Evolutionary conservation across 2,113 vertebrate species (phyloP).

Genomic region (Salvelinus namaycush): DNA sequence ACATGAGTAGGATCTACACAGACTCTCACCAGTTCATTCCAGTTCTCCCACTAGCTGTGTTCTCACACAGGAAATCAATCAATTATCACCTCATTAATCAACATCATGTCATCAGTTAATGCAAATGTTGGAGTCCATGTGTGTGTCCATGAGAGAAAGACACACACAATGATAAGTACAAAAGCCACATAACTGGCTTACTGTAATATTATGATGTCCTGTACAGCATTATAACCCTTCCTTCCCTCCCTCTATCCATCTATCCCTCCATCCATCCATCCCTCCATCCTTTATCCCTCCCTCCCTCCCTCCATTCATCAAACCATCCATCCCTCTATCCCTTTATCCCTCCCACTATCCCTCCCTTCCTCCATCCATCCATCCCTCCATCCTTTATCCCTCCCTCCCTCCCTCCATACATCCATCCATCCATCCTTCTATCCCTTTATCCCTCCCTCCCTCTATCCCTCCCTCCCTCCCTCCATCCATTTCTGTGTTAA

Average conservation of each 20-base stretch:
- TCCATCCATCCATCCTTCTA: neutral
- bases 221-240: no score
- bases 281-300: no score
- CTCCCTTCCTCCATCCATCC: no score
- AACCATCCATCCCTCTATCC: conserved; percentile 14
- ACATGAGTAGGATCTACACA: conserved; percentile 23
- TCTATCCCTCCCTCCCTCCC: no score
- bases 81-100: neutral
- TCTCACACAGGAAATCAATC: neutral
- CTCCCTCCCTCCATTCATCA: neutral
- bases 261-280: neutral
- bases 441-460: neutral
- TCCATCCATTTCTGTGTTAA: conserved; percentile 7
- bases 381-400: no score
- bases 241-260: neutral
- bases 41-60: neutral
- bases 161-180: neutral
- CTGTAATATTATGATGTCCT: neutral
- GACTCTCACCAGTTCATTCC: conserved; percentile 18
- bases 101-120: neutral
- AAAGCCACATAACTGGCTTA: neutral
- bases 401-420: neutral
- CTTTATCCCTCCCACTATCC: no score
- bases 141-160: neutral
- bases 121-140: neutral